Evolutionary conservation across 2,797 vertebrate genomes (phyloP).

Genomic region (Threskiornis aethiopicus): DNA sequence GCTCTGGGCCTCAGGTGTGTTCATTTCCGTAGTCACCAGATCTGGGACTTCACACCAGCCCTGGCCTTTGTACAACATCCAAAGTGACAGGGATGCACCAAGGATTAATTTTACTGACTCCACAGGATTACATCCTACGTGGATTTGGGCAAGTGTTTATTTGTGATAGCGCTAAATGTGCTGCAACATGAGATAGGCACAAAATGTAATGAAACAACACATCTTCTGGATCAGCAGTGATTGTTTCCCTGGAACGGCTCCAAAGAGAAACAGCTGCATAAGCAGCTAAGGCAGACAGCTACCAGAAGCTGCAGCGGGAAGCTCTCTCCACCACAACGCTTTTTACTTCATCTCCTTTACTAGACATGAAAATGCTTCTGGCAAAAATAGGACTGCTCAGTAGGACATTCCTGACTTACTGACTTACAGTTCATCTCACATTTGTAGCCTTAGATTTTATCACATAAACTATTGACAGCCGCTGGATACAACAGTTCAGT

Average conservation of each 20-base stretch:
- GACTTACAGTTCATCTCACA: not conserved
- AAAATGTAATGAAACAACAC: constrained; percentile 4
- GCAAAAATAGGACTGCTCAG: not conserved
- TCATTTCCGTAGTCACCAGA: not conserved
- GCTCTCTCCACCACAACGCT: not conserved
- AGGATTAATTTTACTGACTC: not conserved
- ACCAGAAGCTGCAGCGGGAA: constrained; percentile 34
- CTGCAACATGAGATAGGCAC: not conserved
- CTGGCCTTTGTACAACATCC: rapidly evolving
- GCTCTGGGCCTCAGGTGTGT: not conserved
- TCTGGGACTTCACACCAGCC: rapidly evolving
- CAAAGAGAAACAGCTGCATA: constrained; percentile 62
- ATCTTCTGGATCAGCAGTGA: constrained; percentile 28
- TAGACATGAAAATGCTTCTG: not conserved
- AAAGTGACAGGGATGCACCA: not conserved
- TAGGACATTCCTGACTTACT: not conserved
- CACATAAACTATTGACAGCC: not conserved
- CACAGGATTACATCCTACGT: not conserved
- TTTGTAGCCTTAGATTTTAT: not conserved
- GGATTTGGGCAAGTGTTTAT: not conserved
- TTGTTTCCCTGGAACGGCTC: constrained; percentile 28
- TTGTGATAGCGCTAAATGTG: not conserved
- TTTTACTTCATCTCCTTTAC: not conserved
- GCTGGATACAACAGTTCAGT: not conserved
- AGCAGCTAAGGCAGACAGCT: constrained; percentile 33